Conservation (phyloP, 1,140 invertebrate species). For the Branchinecta lynchi region DNA sequence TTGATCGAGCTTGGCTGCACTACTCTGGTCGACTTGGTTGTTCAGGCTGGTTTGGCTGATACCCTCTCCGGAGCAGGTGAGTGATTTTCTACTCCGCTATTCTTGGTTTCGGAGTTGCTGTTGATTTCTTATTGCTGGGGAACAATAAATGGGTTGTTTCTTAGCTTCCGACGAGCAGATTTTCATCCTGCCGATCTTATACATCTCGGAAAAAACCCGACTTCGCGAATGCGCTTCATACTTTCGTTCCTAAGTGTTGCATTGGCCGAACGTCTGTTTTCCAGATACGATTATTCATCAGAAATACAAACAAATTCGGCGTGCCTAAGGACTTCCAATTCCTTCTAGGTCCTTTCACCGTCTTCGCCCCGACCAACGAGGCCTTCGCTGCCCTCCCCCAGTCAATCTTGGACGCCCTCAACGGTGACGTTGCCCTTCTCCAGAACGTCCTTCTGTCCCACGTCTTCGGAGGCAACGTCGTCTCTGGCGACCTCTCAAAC, state of each 20-base stretch:
- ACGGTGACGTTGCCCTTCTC: conserved; percentile 10
- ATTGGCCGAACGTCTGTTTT: too few species aligned
- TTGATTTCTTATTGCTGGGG: too few species aligned
- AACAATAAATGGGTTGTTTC: too few species aligned
- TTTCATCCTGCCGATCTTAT: too few species aligned
- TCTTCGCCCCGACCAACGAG: conserved; percentile 14
- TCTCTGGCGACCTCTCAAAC: conserved; percentile 11
- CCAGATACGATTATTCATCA: too few species aligned
- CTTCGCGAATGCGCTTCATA: too few species aligned
- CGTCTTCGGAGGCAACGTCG: conserved; percentile 11
- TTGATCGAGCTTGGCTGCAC: background rate
- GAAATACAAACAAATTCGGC: too few species aligned
- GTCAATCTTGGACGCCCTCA: background rate
- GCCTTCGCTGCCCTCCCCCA: too few species aligned
- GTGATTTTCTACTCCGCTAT: background rate
- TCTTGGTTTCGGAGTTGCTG: background rate
- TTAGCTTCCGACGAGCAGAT: too few species aligned
- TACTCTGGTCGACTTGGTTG: conserved; percentile 8
- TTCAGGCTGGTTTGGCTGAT: conserved; percentile 11
- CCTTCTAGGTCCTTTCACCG: conserved; percentile 15
- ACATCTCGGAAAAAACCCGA: too few species aligned
- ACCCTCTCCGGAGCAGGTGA: background rate
- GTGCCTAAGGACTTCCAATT: too few species aligned
- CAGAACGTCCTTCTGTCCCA: conserved; percentile 16
- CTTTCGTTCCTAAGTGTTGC: too few species aligned